Evolutionary conservation across 2,797 vertebrate genomes (phyloP).

Genomic region (Acanthiza pusilla): DNA sequence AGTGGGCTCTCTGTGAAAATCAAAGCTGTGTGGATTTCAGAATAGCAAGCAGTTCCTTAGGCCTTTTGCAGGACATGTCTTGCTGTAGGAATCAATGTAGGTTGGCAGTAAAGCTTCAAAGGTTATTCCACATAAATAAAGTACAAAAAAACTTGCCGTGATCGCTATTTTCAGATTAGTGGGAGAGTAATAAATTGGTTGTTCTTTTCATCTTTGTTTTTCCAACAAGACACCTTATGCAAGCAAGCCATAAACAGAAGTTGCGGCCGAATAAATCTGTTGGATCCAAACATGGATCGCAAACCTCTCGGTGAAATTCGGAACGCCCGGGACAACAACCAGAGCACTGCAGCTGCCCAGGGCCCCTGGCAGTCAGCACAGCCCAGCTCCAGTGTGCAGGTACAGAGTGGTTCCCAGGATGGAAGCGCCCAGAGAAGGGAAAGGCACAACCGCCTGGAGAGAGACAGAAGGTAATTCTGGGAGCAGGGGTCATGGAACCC

Average conservation of each 20-base stretch:
- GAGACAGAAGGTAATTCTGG: constrained; percentile 75
- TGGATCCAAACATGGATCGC: constrained; percentile 43
- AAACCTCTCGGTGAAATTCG: constrained; percentile 71
- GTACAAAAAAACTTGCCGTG: not conserved
- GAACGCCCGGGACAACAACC: constrained; percentile 51
- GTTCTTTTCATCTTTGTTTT: constrained; percentile 39
- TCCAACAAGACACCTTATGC: constrained; percentile 72
- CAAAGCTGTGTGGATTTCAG: not conserved
- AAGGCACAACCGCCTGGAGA: constrained; percentile 86
- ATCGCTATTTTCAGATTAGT: not conserved
- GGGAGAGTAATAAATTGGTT: not conserved
- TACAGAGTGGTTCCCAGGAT: constrained; percentile 29
- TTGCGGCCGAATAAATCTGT: constrained; percentile 34
- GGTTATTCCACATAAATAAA: not conserved
- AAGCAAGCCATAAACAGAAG: constrained; percentile 72
- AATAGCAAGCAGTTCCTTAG: not conserved
- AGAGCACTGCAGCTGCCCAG: not conserved
- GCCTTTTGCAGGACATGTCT: not conserved
- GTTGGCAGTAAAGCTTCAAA: not conserved
- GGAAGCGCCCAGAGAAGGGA: constrained; percentile 79
- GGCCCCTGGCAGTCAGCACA: constrained; percentile 50
- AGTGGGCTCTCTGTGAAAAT: not conserved
- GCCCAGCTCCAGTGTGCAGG: constrained; percentile 18
- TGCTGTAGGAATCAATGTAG: not conserved
- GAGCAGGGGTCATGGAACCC: not conserved